Conservation (phyloP, 2,113 vertebrate genomes). For the Ploceus nigricollis region DNA sequence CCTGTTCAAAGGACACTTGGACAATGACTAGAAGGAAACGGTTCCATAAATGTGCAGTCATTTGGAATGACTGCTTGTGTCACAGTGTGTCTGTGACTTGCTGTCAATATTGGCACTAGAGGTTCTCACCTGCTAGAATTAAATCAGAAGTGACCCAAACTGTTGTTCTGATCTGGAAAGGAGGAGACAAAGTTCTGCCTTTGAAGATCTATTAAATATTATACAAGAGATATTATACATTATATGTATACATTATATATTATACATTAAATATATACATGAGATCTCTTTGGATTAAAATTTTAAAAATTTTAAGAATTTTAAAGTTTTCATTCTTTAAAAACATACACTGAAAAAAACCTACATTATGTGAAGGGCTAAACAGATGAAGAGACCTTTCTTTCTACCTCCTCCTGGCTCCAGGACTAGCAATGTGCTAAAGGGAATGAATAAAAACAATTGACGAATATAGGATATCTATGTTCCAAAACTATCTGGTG, state of each 20-base stretch:
- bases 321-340: not conserved
- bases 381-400: not conserved
- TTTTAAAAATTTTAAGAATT: not conserved
- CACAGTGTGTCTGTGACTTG: not conserved
- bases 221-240: no score
- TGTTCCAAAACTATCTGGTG: not conserved
- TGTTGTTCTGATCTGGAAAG: not conserved
- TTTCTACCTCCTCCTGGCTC: not conserved
- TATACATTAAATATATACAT: no score
- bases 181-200: not conserved
- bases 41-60: not conserved
- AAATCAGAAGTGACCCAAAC: not conserved
- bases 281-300: not conserved
- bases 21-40: not conserved
- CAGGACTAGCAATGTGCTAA: not conserved
- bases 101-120: not conserved
- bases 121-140: not conserved
- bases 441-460: not conserved
- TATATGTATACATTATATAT: no score
- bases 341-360: not conserved
- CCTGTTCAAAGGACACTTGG: not conserved
- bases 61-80: not conserved
- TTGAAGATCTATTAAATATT: not conserved
- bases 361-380: not conserved
- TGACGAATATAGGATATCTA: not conserved